Conservation (phyloP, 35 echinoderm and acorn worm species). For the Apostichopus parvimensis region DNA sequence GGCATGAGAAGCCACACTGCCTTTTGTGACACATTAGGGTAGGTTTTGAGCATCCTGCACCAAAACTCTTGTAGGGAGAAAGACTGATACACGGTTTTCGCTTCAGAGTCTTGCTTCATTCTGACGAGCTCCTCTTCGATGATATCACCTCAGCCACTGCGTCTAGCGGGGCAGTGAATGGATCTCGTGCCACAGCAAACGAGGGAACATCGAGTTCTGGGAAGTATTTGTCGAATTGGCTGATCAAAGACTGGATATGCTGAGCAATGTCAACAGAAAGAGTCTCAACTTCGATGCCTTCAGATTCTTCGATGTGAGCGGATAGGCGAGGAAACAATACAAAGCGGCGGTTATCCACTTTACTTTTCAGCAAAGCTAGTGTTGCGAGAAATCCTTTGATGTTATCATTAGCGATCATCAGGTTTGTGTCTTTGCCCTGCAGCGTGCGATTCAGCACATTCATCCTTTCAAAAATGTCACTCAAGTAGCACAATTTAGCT, state of each 20-base stretch:
- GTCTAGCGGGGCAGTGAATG: not conserved
- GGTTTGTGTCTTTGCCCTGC: not conserved
- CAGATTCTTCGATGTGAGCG: conserved; percentile 10
- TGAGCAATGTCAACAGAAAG: conserved; percentile 4
- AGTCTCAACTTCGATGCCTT: conserved; percentile 4
- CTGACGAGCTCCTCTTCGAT: conserved; percentile 3
- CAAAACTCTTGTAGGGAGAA: not conserved
- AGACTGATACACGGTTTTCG: conserved; percentile 1
- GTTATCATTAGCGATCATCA: not conserved
- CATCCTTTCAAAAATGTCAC: conserved; percentile 3
- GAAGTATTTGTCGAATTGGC: conserved; percentile 2
- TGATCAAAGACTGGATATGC: conserved; percentile 12
- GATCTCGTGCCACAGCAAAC: not conserved
- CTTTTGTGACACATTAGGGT: conserved; percentile 3
- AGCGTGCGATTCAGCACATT: conserved; percentile 14
- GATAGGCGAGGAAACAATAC: conserved; percentile 15
- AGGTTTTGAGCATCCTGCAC: not conserved
- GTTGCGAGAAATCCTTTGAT: not conserved
- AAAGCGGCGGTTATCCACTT: not conserved
- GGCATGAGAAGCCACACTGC: not conserved
- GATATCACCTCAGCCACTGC: conserved; percentile 4
- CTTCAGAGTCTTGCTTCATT: not conserved
- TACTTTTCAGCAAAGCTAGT: conserved; percentile 1
- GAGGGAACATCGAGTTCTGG: not conserved
- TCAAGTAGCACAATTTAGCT: conserved; percentile 12